phyloP scores from a whole-genome alignment of 2,888 invertebrate species.

The Ophion ventricosus region DNA sequence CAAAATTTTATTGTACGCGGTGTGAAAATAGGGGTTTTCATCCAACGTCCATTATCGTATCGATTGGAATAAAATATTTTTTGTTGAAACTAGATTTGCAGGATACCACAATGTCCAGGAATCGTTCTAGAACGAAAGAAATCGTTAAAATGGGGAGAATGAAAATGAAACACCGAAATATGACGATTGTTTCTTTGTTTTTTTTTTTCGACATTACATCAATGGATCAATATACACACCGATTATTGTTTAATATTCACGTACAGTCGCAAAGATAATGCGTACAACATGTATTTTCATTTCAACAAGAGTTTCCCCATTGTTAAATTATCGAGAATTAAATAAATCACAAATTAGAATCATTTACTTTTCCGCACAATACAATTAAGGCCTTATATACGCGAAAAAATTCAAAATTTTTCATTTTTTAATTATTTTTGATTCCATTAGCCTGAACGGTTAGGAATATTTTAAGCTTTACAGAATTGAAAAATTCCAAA shows the following conservation, averaged over 20 bases:
- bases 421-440: no score
- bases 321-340: neutral
- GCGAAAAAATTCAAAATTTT: no score
- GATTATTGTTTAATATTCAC: conserved; percentile 45
- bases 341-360: neutral
- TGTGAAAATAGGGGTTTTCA: no score
- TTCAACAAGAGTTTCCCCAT: neutral
- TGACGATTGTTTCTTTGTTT: conserved; percentile 9
- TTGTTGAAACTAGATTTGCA: neutral
- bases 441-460: no score
- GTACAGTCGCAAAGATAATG: conserved; percentile 25
- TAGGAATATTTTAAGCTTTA: no score
- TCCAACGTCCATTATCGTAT: no score
- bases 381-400: no score
- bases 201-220: conserved; percentile 45
- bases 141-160: neutral
- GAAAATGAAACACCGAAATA: conserved; percentile 16
- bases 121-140: neutral
- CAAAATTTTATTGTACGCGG: no score
- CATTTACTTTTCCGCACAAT: neutral
- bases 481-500: no score
- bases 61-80: neutral
- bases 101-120: no score
- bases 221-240: conserved; percentile 42
- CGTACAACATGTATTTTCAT: neutral